Base-by-base conservation (phyloP, 2,113 vertebrate genomes). In the Grallaria varia region DNA sequence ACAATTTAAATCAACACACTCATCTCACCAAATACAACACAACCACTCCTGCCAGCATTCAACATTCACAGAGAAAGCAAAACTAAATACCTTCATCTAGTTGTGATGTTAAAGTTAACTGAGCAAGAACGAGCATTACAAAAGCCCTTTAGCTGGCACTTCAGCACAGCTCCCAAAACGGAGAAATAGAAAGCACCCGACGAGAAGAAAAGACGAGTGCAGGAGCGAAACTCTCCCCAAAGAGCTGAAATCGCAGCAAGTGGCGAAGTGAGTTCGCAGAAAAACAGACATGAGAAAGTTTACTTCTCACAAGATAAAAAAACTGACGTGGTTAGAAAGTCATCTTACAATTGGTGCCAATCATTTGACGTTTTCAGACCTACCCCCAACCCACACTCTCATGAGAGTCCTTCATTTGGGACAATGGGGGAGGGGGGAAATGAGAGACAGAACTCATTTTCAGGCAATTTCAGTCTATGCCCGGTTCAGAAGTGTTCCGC, bases 351-450 rank as follows among this genome's bases (percentile, higher is more conserved):
- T 88, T 92, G 92, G 92, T 95, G 93, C 91, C 95, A 97, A 95
- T 93, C 96, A 95, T 96, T 95, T 96, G 89, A 97, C 96, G 93
- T 96, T 95, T 79, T 77, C 93, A 89, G 93, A 96, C 90, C 95
- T 95, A 96, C 89, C 96, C 93, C 90, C 94, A 96, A 1, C 84
- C 84, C 95, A 84, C 83, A 95, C 94, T 94, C 93, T 90, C 74
- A 93, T 63, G 89, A 87, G 90, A 94, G 91, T 53, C 91, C 86
- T 90, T 91, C 93, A 33, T 91, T 94, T 76, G 83, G 92, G 88
- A 96, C 80, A 96, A 96, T 87, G 95, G 90, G 93, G 95, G 95
- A 84, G 72, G 95, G 81, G 84, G 73, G 47, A 87, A 94, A 93
- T 11, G 33, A 91, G 75, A 94, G 25, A 85, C 86, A 89, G 13